Evolutionary conservation across 1,140 invertebrate species (phyloP), one percentile per base, ranked within the genome.

Genomic region (Temnothorax nylanderi): DNA sequence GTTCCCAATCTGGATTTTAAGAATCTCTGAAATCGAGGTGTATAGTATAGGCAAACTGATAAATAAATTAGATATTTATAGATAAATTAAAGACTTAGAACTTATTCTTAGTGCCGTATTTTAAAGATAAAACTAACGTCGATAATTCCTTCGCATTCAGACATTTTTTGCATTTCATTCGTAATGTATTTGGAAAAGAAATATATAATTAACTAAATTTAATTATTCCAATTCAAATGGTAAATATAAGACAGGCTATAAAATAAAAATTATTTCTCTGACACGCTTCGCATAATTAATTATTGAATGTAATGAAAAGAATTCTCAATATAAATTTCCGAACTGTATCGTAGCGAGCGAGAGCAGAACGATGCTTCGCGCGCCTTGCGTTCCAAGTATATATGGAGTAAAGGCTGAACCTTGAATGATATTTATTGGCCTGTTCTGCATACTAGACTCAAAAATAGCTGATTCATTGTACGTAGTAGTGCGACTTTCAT

Each of bases 381-480:
- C 67, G 41, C 65, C 56, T 87, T 41, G 41, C 65, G 64, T 85
- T 78, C 32, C 58, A 44, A 21, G 16, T 64, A 60, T 64, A 60
- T 56, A 0, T 49, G 26, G 58, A 74, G 82, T 81, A 86, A 86
- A 86, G n/a, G 51, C 75, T 71, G 47, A 72, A 81, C 88, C 88
- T 89, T 89, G 82, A 89, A 89, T 88, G 82, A 88, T 89, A 89
- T 89, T 89, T 89, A 89, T 86, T 86, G 87, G 67, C 87, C 82
- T 67, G 82, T 89, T 89, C 88, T 89, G 85, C 85, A 90, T 89
- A 87, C 88, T 90, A 90, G 89, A 90, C 56, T 87, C 88, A 67
- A 81, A 74, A 90, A 89, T 84, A 87, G 89, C 89, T 89, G 89
- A 90, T 90, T 90, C 89, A 90, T 90, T 89, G 80, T 89, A 58